Percentiles rank a stretch among this genome's conserved stretches.
Conservation (phyloP, 2,888 invertebrate species). For the Odontomyia ornata region DNA sequence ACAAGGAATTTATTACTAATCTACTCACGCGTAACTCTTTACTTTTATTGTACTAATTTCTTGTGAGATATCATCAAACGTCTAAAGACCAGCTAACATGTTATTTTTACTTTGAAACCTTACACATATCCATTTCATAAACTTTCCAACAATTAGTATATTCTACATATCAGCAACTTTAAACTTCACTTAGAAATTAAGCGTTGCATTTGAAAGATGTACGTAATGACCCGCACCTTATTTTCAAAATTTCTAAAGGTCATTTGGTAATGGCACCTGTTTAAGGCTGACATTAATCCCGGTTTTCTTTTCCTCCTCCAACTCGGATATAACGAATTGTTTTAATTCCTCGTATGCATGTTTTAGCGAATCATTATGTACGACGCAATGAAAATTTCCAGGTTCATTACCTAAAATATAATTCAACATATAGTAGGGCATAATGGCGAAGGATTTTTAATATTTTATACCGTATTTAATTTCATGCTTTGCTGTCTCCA, state of each 20-base stretch:
- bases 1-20: too few relatives aligned
- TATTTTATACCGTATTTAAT: constrained; percentile 77
- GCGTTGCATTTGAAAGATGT: too few relatives aligned
- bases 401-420: constrained; percentile 66
- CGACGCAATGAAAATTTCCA: constrained; percentile 83
- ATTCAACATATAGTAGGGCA: constrained; percentile 26
- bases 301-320: constrained; percentile 66
- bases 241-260: constrained; percentile 8
- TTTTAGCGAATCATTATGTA: constrained; percentile 84
- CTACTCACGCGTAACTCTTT: too few relatives aligned
- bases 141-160: too few relatives aligned
- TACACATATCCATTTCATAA: too few relatives aligned
- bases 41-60: too few relatives aligned
- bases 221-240: too few relatives aligned
- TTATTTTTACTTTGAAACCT: too few relatives aligned
- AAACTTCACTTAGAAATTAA: too few relatives aligned
- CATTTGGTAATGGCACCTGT: background rate
- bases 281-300: constrained; percentile 60
- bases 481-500: constrained; percentile 81
- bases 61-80: too few relatives aligned
- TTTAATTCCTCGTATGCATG: constrained; percentile 80
- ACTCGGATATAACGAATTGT: constrained; percentile 73
- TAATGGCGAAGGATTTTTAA: background rate
- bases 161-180: too few relatives aligned
- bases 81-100: too few relatives aligned